Evolutionary conservation across 2,113 vertebrate genomes (phyloP).

Genomic region (Scopus umbretta): DNA sequence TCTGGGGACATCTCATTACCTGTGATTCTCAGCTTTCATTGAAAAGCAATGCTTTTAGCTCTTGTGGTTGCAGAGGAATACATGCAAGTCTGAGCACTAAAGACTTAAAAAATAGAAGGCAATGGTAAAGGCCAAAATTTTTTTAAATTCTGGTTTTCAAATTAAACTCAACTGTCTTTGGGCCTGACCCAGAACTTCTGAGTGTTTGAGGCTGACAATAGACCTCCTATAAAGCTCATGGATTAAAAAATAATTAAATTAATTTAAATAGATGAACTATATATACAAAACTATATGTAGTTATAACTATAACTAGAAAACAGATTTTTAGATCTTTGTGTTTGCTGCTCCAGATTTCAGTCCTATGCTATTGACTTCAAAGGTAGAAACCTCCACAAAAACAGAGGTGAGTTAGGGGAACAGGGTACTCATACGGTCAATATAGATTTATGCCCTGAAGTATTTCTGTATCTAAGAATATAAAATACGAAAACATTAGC

Average conservation of each 20-base stretch:
- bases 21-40: constrained; percentile 14
- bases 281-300: too few relatives aligned
- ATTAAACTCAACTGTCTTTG: neutral
- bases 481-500: neutral
- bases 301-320: neutral
- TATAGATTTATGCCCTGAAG: neutral
- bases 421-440: neutral
- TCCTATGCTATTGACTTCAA: neutral
- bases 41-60: neutral
- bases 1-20: neutral
- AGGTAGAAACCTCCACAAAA: neutral
- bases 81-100: neutral
- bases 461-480: neutral
- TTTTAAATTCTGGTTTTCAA: neutral
- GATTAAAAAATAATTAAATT: neutral
- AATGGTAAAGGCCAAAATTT: neutral
- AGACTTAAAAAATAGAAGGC: neutral
- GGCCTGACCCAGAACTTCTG: neutral
- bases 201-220: neutral
- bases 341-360: neutral
- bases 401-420: neutral
- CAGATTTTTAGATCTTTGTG: neutral
- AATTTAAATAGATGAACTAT: neutral
- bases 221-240: neutral
- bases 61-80: neutral